Evolutionary conservation across 2,888 invertebrate genomes (phyloP).

Genomic region (Ectemnius continuus): DNA sequence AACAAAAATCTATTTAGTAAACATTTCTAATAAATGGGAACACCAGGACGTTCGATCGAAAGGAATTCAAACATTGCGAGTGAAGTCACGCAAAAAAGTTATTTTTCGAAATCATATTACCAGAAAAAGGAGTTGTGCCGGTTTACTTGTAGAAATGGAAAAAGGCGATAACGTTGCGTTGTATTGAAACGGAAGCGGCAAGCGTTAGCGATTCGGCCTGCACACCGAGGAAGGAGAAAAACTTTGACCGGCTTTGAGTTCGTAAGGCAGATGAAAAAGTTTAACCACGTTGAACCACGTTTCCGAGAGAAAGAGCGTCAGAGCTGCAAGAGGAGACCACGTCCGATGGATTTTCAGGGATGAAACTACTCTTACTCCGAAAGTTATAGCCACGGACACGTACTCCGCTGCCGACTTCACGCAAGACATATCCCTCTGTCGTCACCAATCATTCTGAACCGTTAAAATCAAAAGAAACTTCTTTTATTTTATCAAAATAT

Average conservation of each 20-base stretch:
- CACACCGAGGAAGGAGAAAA: conserved; percentile 60
- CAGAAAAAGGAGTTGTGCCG: no score
- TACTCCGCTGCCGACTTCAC: neutral
- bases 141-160: no score
- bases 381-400: conserved; percentile 30
- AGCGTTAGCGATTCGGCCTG: no score
- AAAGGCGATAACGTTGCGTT: no score
- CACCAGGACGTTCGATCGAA: no score
- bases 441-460: neutral
- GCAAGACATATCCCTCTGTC: neutral
- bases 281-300: conserved; percentile 69
- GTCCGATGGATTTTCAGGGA: conserved; percentile 54
- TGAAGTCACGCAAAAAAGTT: no score
- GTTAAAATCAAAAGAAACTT: neutral
- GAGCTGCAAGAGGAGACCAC: conserved; percentile 19
- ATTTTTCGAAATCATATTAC: no score
- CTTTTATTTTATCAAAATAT: neutral
- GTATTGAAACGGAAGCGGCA: no score
- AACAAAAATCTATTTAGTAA: no score
- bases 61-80: no score
- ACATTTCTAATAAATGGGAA: no score
- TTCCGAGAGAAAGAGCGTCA: conserved; percentile 41
- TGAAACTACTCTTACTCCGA: conserved; percentile 48
- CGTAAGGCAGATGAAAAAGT: conserved; percentile 74
- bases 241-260: conserved; percentile 69